These are phyloP conservation scores for Hedychridium roseum DNA, from an alignment of 2,888 invertebrate species.

Conservation along the genomic window DNA sequence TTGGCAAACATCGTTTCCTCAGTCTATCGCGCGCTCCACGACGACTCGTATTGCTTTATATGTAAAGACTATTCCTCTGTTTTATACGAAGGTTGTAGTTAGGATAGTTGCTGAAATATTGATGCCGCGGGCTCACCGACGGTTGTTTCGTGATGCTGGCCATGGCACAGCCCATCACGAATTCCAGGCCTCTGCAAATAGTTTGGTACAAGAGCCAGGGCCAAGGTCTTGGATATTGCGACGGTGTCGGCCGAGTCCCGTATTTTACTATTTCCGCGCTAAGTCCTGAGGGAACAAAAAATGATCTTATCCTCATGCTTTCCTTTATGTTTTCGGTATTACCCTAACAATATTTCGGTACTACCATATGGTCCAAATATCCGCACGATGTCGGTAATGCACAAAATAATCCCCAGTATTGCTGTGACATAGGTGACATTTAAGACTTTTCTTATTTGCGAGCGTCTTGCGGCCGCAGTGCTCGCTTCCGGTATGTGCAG, in stretches of 20 bases:
- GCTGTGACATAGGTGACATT: conserved; percentile 67
- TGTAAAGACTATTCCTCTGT: conserved; percentile 58
- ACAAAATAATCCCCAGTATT: conserved; percentile 66
- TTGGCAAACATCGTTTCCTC: conserved; percentile 27
- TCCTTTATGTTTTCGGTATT: background rate
- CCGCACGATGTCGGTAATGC: conserved; percentile 65
- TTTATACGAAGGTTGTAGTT: conserved; percentile 60
- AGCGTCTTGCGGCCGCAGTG: conserved; percentile 54
- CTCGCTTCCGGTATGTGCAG: conserved; percentile 55
- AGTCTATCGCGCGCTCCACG: conserved; percentile 6
- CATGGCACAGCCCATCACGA: conserved; percentile 66
- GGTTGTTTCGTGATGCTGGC: conserved; percentile 68
- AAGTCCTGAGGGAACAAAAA: conserved; percentile 45
- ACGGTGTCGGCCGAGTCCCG: conserved; percentile 36
- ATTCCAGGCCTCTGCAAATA: conserved; percentile 63
- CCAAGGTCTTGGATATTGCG: conserved; percentile 62
- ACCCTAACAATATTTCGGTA: conserved; percentile 1
- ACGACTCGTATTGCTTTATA: conserved; percentile 53
- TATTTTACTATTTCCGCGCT: conserved; percentile 47
- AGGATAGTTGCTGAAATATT: conserved; percentile 55
- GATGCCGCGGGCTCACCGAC: conserved; percentile 63
- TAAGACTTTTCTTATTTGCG: conserved; percentile 65
- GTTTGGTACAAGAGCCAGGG: conserved; percentile 69
- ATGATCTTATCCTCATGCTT: background rate
- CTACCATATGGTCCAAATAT: conserved; percentile 67